Evolutionary conservation across 2,113 vertebrate species (phyloP), one percentile per base, ranked within the genome.

Genomic region (Notarius quadriscutis): DNA sequence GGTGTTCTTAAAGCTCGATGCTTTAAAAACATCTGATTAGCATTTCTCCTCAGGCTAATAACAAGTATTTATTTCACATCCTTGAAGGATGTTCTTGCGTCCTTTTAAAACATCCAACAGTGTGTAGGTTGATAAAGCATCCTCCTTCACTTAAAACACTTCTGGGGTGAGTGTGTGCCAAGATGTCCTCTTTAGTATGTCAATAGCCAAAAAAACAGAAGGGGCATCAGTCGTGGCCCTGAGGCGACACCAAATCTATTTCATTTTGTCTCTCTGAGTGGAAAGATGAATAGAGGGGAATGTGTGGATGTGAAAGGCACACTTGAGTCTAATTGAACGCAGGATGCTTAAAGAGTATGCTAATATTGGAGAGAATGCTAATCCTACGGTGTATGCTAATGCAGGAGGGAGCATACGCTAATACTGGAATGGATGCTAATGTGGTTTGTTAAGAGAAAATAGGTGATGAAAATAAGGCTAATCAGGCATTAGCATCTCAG

Each of bases 151-250:
- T 17, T n/a, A 27, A 53, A 72, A 71, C 53, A 48, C 83, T 84
- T 83, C 20, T 75, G 63, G 81, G 85, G 27, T 0, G 62, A 58
- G 63, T 81, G 50, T 72, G 51, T 69, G 63, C 48, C 9, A 65
- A 74, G 20, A 87, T n/a, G 5, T 25, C 53, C 85, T 74, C 62
- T 72, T 82, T n/a, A 60, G 63, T 81, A 48, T 82, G 78, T 87
- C 63, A 81, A 87, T 57, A 58, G 63, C 7, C 9, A 81, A n/a
- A 50, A 81, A 67, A 72, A 58, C 1, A 25, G 53, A 48, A 30
- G 55, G 86, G 86, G 69, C 22, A 83, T 83, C 69, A 87, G 86
- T 87, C 86, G 72, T 83, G 87, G 51, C 80, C 83, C 75, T 71
- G 84, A 50, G 75, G 77, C 25, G 51, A 74, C 55, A 51, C 63